Evolutionary conservation across 2,113 vertebrate genomes (phyloP).

Genomic region (Tretioscincus oriximinensis): DNA sequence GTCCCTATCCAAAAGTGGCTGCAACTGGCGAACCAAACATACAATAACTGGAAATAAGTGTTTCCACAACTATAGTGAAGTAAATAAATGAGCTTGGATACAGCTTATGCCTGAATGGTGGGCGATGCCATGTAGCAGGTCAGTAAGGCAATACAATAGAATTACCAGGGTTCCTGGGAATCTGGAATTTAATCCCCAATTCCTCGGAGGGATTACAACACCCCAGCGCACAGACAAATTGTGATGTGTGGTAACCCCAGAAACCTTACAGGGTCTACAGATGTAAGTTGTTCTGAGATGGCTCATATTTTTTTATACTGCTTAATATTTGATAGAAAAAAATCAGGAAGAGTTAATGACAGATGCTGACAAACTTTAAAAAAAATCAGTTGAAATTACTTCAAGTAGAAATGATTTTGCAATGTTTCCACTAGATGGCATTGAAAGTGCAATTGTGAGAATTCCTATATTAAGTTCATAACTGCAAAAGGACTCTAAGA

Average conservation of each 20-base stretch:
- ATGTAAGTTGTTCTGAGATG: neutral
- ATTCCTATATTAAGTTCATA: accelerated
- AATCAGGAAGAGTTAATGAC: neutral
- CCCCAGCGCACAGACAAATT: too few relatives aligned
- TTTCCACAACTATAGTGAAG: too few relatives aligned
- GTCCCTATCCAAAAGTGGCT: too few relatives aligned
- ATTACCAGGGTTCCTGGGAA: accelerated
- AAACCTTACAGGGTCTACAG: neutral
- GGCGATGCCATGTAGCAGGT: neutral
- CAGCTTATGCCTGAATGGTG: neutral
- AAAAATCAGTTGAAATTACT: accelerated
- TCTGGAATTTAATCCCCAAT: too few relatives aligned
- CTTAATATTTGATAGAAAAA: neutral
- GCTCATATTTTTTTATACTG: neutral
- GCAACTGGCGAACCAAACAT: too few relatives aligned
- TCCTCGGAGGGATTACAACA: too few relatives aligned
- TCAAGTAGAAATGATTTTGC: neutral
- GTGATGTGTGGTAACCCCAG: too few relatives aligned
- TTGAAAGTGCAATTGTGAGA: constrained; percentile 53
- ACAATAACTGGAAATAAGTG: too few relatives aligned
- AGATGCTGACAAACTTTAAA: accelerated
- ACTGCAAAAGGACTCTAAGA: neutral
- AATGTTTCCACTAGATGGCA: constrained; percentile 72
- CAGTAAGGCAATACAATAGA: neutral
- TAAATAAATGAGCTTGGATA: neutral